phyloP scores from a whole-genome alignment of 1,140 invertebrate species.

The Hylaeus volcanicus region DNA sequence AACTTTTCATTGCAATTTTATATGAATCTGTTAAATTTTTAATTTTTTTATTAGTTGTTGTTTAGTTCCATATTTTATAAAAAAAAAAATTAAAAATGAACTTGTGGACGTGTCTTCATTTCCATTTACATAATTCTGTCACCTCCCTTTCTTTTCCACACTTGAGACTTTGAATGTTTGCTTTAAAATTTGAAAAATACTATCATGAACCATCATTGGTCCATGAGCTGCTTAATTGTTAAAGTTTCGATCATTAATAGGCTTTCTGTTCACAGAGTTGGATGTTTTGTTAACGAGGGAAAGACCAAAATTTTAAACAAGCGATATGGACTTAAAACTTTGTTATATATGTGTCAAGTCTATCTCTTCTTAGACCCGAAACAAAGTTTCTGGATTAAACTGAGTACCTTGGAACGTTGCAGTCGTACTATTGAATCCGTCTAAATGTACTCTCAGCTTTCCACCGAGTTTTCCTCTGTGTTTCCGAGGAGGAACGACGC shows the following conservation, averaged over 20 bases:
- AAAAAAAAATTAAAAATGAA: too few relatives aligned
- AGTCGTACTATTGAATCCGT: conserved; percentile 10
- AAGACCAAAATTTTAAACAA: neutral
- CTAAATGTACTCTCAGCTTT: neutral
- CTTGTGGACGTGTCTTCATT: too few relatives aligned
- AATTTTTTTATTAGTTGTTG: too few relatives aligned
- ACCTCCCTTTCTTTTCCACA: too few relatives aligned
- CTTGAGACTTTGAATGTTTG: too few relatives aligned
- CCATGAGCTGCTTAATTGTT: neutral
- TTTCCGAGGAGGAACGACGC: neutral
- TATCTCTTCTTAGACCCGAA: neutral
- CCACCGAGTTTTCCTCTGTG: neutral
- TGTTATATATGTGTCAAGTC: neutral
- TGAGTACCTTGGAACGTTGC: neutral
- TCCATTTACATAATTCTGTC: too few relatives aligned
- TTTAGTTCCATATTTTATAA: too few relatives aligned
- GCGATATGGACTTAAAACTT: neutral
- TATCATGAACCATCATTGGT: too few relatives aligned
- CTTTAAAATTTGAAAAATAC: too few relatives aligned
- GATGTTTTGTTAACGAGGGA: neutral
- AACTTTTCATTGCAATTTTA: neutral
- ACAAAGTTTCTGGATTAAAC: conserved; percentile 1
- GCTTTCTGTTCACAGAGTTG: neutral
- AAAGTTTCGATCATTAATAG: neutral
- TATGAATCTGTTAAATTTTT: neutral